Base-by-base conservation (phyloP, 2,888 invertebrate genomes). In the Phlogophora meticulosa region DNA sequence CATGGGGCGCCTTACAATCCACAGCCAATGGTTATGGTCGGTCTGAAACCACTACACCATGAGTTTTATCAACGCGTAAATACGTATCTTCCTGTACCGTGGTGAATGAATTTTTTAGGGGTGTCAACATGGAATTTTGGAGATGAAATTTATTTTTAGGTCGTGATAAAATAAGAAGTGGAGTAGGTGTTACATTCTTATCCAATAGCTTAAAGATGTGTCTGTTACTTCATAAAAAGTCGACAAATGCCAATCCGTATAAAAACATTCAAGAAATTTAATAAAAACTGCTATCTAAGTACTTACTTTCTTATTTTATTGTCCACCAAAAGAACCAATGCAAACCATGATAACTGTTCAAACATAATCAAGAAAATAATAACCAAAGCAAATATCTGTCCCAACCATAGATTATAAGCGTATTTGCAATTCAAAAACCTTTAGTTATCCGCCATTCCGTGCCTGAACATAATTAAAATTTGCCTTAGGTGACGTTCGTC, bases 401-500 rank as follows among this genome's bases (percentile, higher is more conserved):
- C 45, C 24, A 72, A 61, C 75, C 75, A 61, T 65, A 76, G 79
- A 78, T 78, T 60, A 68, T 64, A 61, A 74, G 15, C 74, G 59
- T 68, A 81, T 81, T 82, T 79, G 66, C 73, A 81, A 81, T 81
- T 79, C 82, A 80, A 82, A 80, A 77, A 79, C 74, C 64, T 81
- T 70, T 79, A 74, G 75, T 75, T 78, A 78, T 69, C 78, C 77
- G 69, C 71, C 66, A 79, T 81, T 81, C 72, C 82, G 78, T 83
- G 81, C 79, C 78, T 67, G 73, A 80, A 87, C 85, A 89, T 91
- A 92, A 92, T 93, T 92, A 92, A 92, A 92, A 92, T 92, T 91
- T 89, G 88, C 89, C 84, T 88, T 86, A 86, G 85, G 85, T 89
- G 90, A 89, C 87, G 87, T 84, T 80, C 78, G 80, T 89, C 92